These are phyloP conservation scores for Drosophila stalkeri DNA, from an alignment of 2,888 invertebrate genomes.

Conservation along the genomic window DNA sequence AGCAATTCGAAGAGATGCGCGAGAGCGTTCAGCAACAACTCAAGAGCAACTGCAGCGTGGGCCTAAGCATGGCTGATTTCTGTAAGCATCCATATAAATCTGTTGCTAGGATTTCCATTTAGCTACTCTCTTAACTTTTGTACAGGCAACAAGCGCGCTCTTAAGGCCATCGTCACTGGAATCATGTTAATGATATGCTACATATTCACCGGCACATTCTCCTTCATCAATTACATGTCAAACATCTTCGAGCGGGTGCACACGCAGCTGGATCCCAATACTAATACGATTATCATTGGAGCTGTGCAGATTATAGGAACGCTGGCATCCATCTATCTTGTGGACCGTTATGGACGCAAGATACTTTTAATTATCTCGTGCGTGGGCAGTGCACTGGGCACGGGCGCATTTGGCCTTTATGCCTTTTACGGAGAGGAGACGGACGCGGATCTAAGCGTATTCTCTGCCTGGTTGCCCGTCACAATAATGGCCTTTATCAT, in stretches of 20 bases:
- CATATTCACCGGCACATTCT: conserved; percentile 74
- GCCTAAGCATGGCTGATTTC: conserved; percentile 51
- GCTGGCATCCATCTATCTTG: conserved; percentile 64
- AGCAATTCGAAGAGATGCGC: conserved; percentile 54
- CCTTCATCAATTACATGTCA: conserved; percentile 80
- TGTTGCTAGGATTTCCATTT: not conserved
- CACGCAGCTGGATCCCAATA: conserved; percentile 75
- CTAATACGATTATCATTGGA: conserved; percentile 80
- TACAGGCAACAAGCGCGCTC: conserved; percentile 64
- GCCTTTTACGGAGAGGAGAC: conserved; percentile 69
- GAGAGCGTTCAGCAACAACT: conserved; percentile 47
- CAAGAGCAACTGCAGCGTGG: conserved; percentile 24
- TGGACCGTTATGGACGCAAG: conserved; percentile 77
- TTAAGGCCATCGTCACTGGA: conserved; percentile 70
- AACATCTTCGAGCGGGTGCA: conserved; percentile 74
- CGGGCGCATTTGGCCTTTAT: conserved; percentile 70
- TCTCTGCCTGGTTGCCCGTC: conserved; percentile 71
- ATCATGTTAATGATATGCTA: conserved; percentile 67
- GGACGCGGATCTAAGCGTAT: conserved; percentile 49
- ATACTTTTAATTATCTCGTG: conserved; percentile 73
- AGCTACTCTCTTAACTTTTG: not conserved
- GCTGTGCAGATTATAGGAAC: conserved; percentile 78
- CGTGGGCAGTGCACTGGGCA: conserved; percentile 67
- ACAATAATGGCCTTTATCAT: conserved; percentile 73
- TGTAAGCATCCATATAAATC: conserved; percentile 50